phyloP scores from a whole-genome alignment of 2,797 vertebrate species.

The Thalassophryne amazonica region DNA sequence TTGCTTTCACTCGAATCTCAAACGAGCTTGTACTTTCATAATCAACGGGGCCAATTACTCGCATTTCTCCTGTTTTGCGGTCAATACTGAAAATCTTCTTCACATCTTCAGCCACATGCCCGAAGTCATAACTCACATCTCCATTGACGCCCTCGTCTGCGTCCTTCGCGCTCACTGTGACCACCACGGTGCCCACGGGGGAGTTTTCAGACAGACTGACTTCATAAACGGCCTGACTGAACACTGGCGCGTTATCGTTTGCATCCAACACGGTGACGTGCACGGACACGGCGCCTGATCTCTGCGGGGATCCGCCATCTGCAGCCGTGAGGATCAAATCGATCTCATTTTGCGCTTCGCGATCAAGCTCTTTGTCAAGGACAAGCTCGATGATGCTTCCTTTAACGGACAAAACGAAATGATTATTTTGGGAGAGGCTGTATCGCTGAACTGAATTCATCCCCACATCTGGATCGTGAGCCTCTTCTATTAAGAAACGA shows the following conservation, averaged over 20 bases:
- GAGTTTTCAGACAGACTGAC: conserved; percentile 58
- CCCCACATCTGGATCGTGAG: no score
- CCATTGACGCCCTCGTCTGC: conserved; percentile 63
- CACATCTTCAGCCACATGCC: conserved; percentile 43
- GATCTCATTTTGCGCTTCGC: conserved; percentile 48
- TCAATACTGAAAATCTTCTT: conserved; percentile 55
- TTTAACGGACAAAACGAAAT: conserved; percentile 49
- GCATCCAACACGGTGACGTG: conserved; percentile 62
- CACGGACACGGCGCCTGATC: conserved; percentile 61
- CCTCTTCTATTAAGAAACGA: no score
- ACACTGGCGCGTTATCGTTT: conserved; percentile 68
- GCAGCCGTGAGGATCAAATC: conserved; percentile 53
- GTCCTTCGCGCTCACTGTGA: conserved; percentile 56
- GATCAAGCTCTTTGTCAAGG: conserved; percentile 61
- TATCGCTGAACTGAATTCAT: conserved; percentile 71
- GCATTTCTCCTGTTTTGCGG: conserved; percentile 32
- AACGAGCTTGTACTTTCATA: conserved; percentile 60
- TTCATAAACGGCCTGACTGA: conserved; percentile 54
- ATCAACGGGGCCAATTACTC: conserved; percentile 38
- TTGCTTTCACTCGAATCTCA: conserved; percentile 73
- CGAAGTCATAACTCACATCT: conserved; percentile 61
- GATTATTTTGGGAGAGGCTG: conserved; percentile 46
- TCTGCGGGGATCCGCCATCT: conserved; percentile 66
- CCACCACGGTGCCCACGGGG: conserved; percentile 30
- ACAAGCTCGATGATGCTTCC: conserved; percentile 52